These are phyloP conservation scores for Melanotaenia boesemani DNA, from an alignment of 2,797 vertebrate species.

Conservation along the genomic window DNA sequence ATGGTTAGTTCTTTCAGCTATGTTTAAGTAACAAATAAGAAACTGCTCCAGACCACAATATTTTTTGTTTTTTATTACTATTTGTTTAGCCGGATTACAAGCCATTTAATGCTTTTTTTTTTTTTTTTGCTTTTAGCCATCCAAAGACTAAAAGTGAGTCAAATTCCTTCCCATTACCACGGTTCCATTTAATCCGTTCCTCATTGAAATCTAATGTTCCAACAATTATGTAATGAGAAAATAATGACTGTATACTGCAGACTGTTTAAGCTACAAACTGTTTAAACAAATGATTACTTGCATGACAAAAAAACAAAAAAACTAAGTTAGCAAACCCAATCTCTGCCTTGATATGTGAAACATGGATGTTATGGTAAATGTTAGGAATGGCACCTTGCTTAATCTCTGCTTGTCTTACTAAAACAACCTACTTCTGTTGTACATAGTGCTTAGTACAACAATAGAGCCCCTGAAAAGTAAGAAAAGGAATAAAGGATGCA, in stretches of 20 bases:
- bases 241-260: slow-evolving; percentile 4
- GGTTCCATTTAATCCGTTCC: slow-evolving; percentile 11
- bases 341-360: slow-evolving; percentile 4
- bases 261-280: slow-evolving; percentile 12
- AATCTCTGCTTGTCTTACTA: background rate
- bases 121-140: background rate
- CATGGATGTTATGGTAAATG: background rate
- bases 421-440: slow-evolving; percentile 8
- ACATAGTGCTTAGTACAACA: background rate
- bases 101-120: background rate
- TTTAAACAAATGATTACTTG: slow-evolving; percentile 7
- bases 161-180: slow-evolving; percentile 1
- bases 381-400: background rate
- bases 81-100: background rate
- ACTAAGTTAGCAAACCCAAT: background rate
- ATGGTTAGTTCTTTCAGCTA: background rate
- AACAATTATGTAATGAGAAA: slow-evolving; percentile 3
- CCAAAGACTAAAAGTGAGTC: slow-evolving; percentile 7
- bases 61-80: slow-evolving; percentile 4
- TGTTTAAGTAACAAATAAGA: background rate
- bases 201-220: slow-evolving; percentile 8
- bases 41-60: background rate
- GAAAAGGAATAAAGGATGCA: background rate
- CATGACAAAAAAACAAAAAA: background rate
- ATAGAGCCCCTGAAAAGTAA: background rate